Evolutionary conservation across 2,888 invertebrate genomes (phyloP).

Genomic region (Chrysodeixis includens): DNA sequence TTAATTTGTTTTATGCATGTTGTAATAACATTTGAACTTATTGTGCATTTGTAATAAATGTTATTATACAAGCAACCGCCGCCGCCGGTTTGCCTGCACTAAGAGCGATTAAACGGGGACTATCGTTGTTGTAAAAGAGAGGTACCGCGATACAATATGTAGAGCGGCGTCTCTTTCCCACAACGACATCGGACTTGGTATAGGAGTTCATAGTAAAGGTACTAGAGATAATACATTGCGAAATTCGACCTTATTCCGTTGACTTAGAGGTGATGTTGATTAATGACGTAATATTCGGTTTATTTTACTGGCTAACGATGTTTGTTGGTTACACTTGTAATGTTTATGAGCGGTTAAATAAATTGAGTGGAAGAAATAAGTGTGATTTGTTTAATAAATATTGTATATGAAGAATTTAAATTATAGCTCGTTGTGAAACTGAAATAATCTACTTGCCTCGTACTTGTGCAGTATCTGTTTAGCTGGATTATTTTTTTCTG

Average conservation of each 20-base stretch:
- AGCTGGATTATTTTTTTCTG: too few species aligned
- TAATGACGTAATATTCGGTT: not conserved
- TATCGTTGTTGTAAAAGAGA: too few species aligned
- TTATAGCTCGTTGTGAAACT: not conserved
- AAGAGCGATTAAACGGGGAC: too few species aligned
- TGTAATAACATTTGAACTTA: constrained; percentile 4
- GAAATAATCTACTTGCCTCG: not conserved
- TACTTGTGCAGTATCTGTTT: too few species aligned
- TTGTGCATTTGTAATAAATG: not conserved
- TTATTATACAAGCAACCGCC: not conserved
- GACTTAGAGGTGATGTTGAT: not conserved
- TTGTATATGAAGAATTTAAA: not conserved
- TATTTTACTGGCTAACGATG: not conserved
- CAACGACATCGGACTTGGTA: too few species aligned
- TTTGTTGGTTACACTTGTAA: not conserved
- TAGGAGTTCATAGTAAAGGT: not conserved
- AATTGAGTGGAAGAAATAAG: not conserved
- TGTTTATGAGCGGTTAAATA: not conserved
- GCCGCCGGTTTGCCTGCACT: too few species aligned
- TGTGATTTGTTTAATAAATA: not conserved
- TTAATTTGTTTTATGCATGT: constrained; percentile 21
- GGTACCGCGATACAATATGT: too few species aligned
- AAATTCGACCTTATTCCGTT: not conserved
- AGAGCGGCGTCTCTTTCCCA: too few species aligned
- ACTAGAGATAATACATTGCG: not conserved